Conservation (phyloP, 1,140 invertebrate species). For the Pentalonia nigronervosa region DNA sequence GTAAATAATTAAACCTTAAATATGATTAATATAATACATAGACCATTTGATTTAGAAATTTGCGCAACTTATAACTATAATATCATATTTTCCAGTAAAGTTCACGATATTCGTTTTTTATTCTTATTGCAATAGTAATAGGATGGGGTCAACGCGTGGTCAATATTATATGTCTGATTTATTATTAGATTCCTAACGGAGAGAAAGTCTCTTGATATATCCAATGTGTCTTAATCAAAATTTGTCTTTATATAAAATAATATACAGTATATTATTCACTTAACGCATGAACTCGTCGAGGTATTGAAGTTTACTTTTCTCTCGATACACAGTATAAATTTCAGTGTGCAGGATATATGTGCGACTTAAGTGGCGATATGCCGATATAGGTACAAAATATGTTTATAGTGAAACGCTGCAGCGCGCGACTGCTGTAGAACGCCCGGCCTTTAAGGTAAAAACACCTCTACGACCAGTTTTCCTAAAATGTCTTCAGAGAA, state of each 20-base stretch:
- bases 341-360: neutral
- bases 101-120: neutral
- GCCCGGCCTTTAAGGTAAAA: constrained; percentile 4
- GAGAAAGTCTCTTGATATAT: constrained; percentile 44
- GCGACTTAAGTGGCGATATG: no score
- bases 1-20: neutral
- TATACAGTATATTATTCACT: constrained; percentile 41
- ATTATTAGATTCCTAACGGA: neutral
- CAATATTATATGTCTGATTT: constrained; percentile 46
- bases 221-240: constrained; percentile 32
- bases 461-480: constrained; percentile 47
- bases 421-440: neutral
- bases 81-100: neutral
- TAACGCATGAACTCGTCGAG: neutral
- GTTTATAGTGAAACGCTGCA: constrained; percentile 32
- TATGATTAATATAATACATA: neutral
- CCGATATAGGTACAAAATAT: neutral
- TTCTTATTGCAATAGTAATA: neutral
- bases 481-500: constrained; percentile 33
- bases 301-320: constrained; percentile 50
- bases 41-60: neutral
- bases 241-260: constrained; percentile 18
- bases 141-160: neutral
- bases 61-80: neutral
- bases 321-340: neutral